These are phyloP conservation scores for Sarcophilus harrisii DNA, from an alignment of 2,797 vertebrate genomes.

Conservation along the genomic window DNA sequence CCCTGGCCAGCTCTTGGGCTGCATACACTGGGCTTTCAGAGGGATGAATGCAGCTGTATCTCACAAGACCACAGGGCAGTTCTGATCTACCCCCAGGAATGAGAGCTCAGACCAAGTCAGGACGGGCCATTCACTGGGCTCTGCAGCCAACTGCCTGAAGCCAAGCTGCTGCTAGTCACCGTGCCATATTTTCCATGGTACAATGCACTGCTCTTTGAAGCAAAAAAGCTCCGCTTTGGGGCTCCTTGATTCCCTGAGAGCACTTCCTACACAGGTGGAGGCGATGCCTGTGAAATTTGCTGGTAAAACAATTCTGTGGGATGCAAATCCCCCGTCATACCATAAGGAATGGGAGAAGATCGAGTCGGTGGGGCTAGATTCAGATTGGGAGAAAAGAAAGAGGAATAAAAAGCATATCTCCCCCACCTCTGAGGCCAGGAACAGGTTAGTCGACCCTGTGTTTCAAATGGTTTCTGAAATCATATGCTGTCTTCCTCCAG, in stretches of 20 bases:
- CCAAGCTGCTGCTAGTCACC: not conserved
- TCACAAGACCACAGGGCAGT: not conserved
- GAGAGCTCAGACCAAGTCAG: not conserved
- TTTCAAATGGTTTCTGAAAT: slow-evolving; percentile 60
- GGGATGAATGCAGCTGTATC: not conserved
- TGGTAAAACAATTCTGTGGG: not conserved
- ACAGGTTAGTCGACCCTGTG: rapidly evolving
- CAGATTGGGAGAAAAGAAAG: not conserved
- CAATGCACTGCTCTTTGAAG: not conserved
- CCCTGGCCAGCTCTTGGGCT: not conserved
- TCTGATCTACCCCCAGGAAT: not conserved
- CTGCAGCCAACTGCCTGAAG: not conserved
- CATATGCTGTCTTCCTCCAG: slow-evolving; percentile 94
- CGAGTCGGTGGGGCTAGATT: not conserved
- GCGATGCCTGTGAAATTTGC: not conserved
- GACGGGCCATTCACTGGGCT: not conserved
- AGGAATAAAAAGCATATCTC: not conserved
- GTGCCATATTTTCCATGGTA: not conserved
- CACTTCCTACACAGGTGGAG: not conserved
- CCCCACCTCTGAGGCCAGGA: not conserved
- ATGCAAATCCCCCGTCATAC: not conserved
- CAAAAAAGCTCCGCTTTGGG: not conserved
- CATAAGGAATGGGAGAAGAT: not conserved
- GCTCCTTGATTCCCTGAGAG: not conserved
- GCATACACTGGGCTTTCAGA: not conserved